Evolutionary conservation across 2,888 invertebrate species (phyloP), one percentile per base, ranked within the genome.

Genomic region (Toxonevra muliebris): DNA sequence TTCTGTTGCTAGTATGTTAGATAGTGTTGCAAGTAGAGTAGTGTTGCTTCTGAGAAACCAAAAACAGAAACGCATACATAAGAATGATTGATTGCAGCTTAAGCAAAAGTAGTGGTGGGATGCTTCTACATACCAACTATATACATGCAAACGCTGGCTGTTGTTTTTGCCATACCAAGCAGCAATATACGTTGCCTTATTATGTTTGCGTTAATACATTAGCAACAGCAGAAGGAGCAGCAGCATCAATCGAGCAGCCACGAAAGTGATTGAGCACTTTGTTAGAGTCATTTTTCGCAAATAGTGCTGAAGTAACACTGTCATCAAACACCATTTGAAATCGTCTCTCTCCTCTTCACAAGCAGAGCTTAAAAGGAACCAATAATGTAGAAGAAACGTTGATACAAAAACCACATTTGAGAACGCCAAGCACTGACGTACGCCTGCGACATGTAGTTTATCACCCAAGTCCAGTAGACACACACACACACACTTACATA

Each of bases 301-400:
- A 15, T 15, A 48, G 48, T 15, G 15, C 15, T 48, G n/a, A 13
- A 48, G 61, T 60, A 52, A 66, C 48, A 45, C 62, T 62, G 67
- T 67, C 62, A 62, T 62, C 58, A 20, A 53, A 55, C 42, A 30
- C 52, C 66, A 57, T n/a, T 42, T 17, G 57, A 15, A 50, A 12
- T 1, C 54, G 48, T 19, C 59, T 13, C 8, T 4, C 13, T 15
- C 13, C 19, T 11, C 11, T 13, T 11, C 57, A 13, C 41, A n/a
- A 30, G 30, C 30, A 30, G 30, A 30, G 30, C 30, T 30, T 7
- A 30, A 30, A 7, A 30, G 30, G 3, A 30, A 30, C 30, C 30
- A 30, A 30, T 30, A 30, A 30, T 4, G 30, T 30, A 30, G 30
- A 30, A 30, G 30, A 30, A 30, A 30, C 30, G 30, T 4, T 30